These are phyloP conservation scores for Thaleichthys pacificus DNA, from an alignment of 2,797 vertebrate genomes.

Conservation along the genomic window DNA sequence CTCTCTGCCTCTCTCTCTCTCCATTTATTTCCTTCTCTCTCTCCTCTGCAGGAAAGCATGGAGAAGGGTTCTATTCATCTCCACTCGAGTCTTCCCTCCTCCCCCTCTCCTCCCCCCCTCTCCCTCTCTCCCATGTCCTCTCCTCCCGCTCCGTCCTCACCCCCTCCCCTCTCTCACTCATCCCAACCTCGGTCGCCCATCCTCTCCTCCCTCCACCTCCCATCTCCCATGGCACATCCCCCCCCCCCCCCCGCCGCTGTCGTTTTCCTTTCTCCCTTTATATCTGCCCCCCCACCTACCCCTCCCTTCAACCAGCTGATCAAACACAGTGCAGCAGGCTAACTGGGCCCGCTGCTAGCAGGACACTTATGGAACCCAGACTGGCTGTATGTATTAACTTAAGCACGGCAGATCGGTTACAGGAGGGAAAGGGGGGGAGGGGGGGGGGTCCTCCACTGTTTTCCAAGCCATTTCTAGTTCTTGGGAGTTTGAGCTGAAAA, in stretches of 20 bases:
- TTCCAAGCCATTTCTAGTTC: conserved; percentile 12
- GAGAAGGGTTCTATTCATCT: not conserved
- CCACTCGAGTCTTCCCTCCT: conserved; percentile 7
- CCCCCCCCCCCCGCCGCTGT: too few relatives aligned
- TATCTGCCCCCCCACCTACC: not conserved
- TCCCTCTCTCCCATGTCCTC: not conserved
- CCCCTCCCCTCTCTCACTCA: too few relatives aligned
- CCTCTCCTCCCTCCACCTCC: too few relatives aligned
- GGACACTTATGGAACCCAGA: not conserved
- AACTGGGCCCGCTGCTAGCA: not conserved
- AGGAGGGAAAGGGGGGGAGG: conserved; percentile 9
- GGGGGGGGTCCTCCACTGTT: conserved; percentile 3
- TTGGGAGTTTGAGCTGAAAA: conserved; percentile 15
- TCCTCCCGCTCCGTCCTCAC: too few relatives aligned
- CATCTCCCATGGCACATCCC: too few relatives aligned
- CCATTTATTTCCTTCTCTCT: conserved; percentile 25
- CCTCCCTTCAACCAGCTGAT: conserved; percentile 47
- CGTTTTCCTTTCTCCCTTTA: too few relatives aligned
- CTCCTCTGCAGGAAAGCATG: conserved; percentile 30
- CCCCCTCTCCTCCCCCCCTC: not conserved
- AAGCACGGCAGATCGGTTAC: conserved; percentile 21
- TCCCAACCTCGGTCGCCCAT: too few relatives aligned
- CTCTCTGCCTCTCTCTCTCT: conserved; percentile 33
- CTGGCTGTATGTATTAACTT: not conserved
- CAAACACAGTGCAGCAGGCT: conserved; percentile 36